Percentiles rank a stretch among this genome's conserved stretches.
Conservation (phyloP, 2,113 vertebrate genomes). For the Halichoerus grypus region DNA sequence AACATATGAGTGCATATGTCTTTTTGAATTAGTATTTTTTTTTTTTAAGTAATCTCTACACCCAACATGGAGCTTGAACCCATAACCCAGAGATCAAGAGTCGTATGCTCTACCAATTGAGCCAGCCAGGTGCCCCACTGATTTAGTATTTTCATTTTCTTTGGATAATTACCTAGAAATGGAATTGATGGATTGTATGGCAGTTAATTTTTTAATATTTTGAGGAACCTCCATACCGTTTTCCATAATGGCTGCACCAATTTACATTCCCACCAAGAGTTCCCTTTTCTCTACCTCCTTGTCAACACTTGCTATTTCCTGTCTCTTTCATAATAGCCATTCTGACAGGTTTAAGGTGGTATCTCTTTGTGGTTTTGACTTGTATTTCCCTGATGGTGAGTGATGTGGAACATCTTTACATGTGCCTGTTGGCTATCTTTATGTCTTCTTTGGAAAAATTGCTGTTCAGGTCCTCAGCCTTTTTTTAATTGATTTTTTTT, state of each 20-base stretch:
- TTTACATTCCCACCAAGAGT: neutral
- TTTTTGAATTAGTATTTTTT: neutral
- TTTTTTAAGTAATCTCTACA: neutral
- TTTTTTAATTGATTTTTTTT: neutral
- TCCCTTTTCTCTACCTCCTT: neutral
- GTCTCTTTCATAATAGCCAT: neutral
- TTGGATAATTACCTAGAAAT: neutral
- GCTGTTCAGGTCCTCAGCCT: neutral
- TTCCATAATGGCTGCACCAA: neutral
- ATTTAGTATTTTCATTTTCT: neutral
- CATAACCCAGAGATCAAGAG: neutral
- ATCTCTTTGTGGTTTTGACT: neutral
- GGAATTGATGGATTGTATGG: neutral
- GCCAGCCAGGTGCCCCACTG: neutral
- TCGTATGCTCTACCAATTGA: neutral
- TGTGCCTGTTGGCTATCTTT: neutral
- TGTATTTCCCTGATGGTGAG: neutral
- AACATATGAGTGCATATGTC: neutral
- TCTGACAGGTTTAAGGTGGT: neutral
- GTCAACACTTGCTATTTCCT: neutral
- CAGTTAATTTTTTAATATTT: neutral
- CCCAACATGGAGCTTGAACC: neutral
- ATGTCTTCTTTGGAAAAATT: neutral
- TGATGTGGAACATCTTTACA: neutral
- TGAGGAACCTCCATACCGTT: neutral